These are phyloP conservation scores for Vicugna pacos DNA, from an alignment of 2,113 vertebrate genomes.

Conservation along the genomic window DNA sequence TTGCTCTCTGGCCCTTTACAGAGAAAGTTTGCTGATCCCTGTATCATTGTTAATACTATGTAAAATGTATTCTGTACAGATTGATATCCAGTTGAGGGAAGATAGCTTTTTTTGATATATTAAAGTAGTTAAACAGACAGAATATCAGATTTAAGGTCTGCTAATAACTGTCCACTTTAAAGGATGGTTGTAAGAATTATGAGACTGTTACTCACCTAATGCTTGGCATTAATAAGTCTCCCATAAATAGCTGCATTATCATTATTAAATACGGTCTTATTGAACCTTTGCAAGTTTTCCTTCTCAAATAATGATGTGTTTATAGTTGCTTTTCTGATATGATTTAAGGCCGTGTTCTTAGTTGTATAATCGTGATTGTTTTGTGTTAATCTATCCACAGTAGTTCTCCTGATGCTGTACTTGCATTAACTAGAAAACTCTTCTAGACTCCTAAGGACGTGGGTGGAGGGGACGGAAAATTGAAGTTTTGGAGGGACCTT, in stretches of 20 bases:
- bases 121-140: neutral
- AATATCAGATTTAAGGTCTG: neutral
- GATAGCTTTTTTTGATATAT: neutral
- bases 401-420: neutral
- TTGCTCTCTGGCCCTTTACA: neutral
- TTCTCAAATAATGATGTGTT: slow-evolving; percentile 7
- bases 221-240: neutral
- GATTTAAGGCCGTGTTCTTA: neutral
- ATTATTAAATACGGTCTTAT: neutral
- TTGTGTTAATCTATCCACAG: neutral
- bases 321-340: neutral
- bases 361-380: slow-evolving; percentile 23
- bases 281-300: slow-evolving; percentile 9
- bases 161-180: neutral
- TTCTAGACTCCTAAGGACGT: neutral
- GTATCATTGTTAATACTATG: neutral
- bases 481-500: neutral
- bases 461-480: neutral
- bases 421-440: neutral
- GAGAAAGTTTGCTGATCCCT: neutral
- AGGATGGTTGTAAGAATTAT: slow-evolving; percentile 23
- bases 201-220: neutral
- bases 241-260: neutral
- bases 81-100: neutral
- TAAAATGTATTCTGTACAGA: neutral